phyloP scores from a whole-genome alignment of 2,113 vertebrate species.

The Tichodroma muraria region DNA sequence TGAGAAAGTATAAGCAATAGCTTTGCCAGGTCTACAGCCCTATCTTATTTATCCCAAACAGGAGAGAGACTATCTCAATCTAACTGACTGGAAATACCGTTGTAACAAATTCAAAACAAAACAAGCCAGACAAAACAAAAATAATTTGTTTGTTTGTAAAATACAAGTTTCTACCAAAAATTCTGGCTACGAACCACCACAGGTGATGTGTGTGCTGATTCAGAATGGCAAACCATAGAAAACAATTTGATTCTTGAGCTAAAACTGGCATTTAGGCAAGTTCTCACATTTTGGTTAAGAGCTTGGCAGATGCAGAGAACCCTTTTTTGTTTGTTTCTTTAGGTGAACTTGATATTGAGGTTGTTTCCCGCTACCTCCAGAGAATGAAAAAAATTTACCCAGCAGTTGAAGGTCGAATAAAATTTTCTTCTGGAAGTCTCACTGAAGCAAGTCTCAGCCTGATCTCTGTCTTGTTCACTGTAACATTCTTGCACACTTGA shows the following conservation, averaged over 20 bases:
- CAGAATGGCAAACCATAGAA: not conserved
- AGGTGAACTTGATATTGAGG: slow-evolving; percentile 82
- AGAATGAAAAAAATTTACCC: slow-evolving; percentile 79
- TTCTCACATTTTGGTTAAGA: not conserved
- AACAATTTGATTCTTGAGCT: not conserved
- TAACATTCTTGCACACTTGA: slow-evolving; percentile 11
- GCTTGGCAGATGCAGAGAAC: not conserved
- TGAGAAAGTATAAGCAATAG: rapidly evolving
- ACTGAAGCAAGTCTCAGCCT: slow-evolving; percentile 24
- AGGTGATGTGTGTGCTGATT: too few species aligned
- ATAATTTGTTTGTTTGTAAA: not conserved
- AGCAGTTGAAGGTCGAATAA: slow-evolving; percentile 83
- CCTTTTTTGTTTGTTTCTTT: not conserved
- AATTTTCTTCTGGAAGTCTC: slow-evolving; percentile 60
- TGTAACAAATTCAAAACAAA: not conserved
- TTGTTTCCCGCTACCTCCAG: slow-evolving; percentile 79
- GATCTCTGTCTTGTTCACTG: slow-evolving; percentile 3
- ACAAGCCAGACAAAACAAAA: not conserved
- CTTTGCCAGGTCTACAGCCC: not conserved
- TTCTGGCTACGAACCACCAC: not conserved
- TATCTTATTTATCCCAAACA: not conserved
- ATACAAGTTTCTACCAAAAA: not conserved
- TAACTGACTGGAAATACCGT: not conserved
- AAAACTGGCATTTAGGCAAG: not conserved
- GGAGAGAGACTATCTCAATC: not conserved